These are phyloP conservation scores for Neopelma chrysocephalum DNA, from an alignment of 2,797 vertebrate genomes.

Conservation along the genomic window DNA sequence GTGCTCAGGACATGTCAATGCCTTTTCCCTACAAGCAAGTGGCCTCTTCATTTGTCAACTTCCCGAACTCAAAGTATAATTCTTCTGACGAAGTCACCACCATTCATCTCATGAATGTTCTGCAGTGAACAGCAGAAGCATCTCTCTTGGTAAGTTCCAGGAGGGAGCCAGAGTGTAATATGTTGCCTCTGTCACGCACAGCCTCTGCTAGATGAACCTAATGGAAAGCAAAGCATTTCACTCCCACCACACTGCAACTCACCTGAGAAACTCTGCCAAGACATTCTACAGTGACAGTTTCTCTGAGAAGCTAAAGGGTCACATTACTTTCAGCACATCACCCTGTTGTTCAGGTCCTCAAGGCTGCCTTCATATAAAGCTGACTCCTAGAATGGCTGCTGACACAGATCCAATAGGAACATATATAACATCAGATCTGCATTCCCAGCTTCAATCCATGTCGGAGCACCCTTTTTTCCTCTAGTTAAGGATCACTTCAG, in stretches of 20 bases:
- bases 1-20: not conserved
- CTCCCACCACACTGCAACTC: not conserved
- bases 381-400: not conserved
- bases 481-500: not conserved
- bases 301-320: not conserved
- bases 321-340: not conserved
- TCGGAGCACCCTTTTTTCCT: not conserved
- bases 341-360: not conserved
- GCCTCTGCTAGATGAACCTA: not conserved
- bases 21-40: not conserved
- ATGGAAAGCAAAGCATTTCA: not conserved
- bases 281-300: not conserved
- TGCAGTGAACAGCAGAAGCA: not conserved
- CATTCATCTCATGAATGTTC: not conserved
- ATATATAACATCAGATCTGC: not conserved
- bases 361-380: not conserved
- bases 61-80: not conserved
- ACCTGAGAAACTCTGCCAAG: not conserved
- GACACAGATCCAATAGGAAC: not conserved
- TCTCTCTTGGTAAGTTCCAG: not conserved
- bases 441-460: not conserved
- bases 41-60: not conserved
- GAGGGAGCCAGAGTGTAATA: not conserved
- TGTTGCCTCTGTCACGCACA: not conserved
- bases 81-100: not conserved